Base-by-base conservation (phyloP, 2,888 invertebrate genomes). In the Hirtodrosophila histrioides region DNA sequence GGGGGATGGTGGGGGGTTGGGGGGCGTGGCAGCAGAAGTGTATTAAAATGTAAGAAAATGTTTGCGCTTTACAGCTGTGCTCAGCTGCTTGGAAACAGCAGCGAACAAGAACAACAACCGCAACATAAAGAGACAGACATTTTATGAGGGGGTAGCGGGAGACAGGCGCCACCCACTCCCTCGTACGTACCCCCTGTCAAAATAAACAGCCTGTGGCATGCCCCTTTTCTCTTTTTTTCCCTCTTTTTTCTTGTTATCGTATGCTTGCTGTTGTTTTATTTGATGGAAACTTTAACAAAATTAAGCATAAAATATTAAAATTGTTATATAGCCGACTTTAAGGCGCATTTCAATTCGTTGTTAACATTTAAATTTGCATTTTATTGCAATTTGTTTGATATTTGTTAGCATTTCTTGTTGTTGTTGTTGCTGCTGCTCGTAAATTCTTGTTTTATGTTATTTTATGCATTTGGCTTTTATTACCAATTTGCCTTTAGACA, bases 311-410 rank as follows among this genome's bases (percentile, higher is more conserved):
- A 87, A 87, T 76, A 84, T 81, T 82, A 73, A 87, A 48, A 51
- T 49, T 17, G 40, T 56, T 55, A 17, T 37, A 24, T 64, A 40
- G 63, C 29, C 54, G 45, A 56, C 80, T 86, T 86, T 80, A 79
- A 86, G 65, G 66, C 64, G 60, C 72, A 72, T 61, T 64, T 58
- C 56, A 43, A 61, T 51, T 35, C 54, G 48, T 27, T 66, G 61
- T 60, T 37, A 54, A 45, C 68, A 73, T 84, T 84, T 72, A 73
- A 82, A 84, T 84, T 84, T 87, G 84, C 87, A 84, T 84, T 84
- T 84, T 85, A 82, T 85, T 86, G 87, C 85, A 84, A 85, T 86
- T 87, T 76, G 86, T 69, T 85, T 76, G 69, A 85, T 86, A 77
- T 84, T 83, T 77, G 69, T 45, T 49, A 49, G 12, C 55, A 11